Conservation (phyloP, 92 coral and sea anemone genomes). For the Umimayanthus chanpuru region DNA sequence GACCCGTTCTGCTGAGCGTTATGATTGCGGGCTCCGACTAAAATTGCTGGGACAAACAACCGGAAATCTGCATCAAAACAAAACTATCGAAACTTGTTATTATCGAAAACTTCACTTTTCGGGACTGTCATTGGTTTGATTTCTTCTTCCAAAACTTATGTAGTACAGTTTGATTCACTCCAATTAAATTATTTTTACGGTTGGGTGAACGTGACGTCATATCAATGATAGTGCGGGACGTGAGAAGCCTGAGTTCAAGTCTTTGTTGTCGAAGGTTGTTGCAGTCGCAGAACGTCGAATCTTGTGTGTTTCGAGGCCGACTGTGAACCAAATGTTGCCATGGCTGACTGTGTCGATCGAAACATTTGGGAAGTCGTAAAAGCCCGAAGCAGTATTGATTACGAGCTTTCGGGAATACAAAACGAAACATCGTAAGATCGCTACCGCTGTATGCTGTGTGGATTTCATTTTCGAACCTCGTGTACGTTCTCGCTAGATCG, state of each 20-base stretch:
- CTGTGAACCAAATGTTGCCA: constrained; percentile 42
- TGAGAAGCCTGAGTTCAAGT: constrained; percentile 42
- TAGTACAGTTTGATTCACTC: not conserved
- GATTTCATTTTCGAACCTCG: constrained; percentile 44
- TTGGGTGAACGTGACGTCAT: constrained; percentile 31
- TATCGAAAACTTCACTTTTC: not conserved
- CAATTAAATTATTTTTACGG: not conserved
- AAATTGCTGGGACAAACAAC: not conserved
- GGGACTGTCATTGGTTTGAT: not conserved
- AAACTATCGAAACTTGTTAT: not conserved
- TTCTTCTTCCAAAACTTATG: not conserved
- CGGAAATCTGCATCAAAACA: not conserved
- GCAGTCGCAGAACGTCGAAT: constrained; percentile 10
- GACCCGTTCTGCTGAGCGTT: constrained; percentile 41
- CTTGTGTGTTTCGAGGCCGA: not conserved
- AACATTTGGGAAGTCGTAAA: constrained; percentile 68
- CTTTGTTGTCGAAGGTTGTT: constrained; percentile 41
- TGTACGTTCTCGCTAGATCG: constrained; percentile 19
- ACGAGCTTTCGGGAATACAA: constrained; percentile 30
- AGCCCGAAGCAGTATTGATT: constrained; percentile 52
- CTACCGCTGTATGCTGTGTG: constrained; percentile 3
- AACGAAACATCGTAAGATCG: constrained; percentile 43
- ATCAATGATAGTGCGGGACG: constrained; percentile 4
- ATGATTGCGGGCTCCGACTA: constrained; percentile 18
- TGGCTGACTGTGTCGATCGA: constrained; percentile 64